Percentiles rank a stretch among this genome's conserved stretches.
Evolutionary conservation across 2,888 invertebrate genomes (phyloP).

Genomic region (Cacoxenus indagator): DNA sequence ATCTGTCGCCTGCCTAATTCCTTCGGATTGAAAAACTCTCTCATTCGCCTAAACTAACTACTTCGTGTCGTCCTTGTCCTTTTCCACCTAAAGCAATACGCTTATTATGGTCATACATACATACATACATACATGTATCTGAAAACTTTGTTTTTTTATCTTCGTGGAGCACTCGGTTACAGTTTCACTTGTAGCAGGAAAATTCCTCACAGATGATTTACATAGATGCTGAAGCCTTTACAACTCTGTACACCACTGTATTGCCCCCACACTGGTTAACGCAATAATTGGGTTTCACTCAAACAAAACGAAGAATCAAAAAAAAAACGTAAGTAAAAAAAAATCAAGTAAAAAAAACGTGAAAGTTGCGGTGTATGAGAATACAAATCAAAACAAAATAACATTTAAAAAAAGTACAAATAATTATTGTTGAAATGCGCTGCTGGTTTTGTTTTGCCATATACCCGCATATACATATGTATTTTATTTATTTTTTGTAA

Average conservation of each 20-base stretch:
- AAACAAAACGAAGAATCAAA: constrained; percentile 1
- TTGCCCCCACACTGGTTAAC: background rate
- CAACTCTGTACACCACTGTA: background rate
- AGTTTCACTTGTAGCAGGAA: background rate
- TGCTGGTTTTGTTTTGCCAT: background rate
- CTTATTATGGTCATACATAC: too few relatives aligned
- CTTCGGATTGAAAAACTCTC: too few relatives aligned
- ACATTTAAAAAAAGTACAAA: background rate
- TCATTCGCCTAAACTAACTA: too few relatives aligned
- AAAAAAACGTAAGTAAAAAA: constrained; percentile 3
- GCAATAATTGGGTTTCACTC: constrained; percentile 5
- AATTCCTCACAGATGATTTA: background rate
- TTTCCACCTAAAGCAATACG: too few relatives aligned
- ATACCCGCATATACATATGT: too few relatives aligned
- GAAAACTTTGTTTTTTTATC: background rate
- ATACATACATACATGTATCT: background rate
- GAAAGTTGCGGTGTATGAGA: constrained; percentile 52
- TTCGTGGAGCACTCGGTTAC: background rate
- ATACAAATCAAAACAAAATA: background rate
- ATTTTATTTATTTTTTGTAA: too few relatives aligned
- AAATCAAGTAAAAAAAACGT: constrained; percentile 42
- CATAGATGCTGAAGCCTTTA: background rate
- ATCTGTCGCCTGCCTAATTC: too few relatives aligned
- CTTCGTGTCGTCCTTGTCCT: too few relatives aligned
- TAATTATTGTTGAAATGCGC: background rate